Evolutionary conservation across 2,797 vertebrate species (phyloP), one percentile per base, ranked within the genome.

Genomic region (Sebastes hubbsi): DNA sequence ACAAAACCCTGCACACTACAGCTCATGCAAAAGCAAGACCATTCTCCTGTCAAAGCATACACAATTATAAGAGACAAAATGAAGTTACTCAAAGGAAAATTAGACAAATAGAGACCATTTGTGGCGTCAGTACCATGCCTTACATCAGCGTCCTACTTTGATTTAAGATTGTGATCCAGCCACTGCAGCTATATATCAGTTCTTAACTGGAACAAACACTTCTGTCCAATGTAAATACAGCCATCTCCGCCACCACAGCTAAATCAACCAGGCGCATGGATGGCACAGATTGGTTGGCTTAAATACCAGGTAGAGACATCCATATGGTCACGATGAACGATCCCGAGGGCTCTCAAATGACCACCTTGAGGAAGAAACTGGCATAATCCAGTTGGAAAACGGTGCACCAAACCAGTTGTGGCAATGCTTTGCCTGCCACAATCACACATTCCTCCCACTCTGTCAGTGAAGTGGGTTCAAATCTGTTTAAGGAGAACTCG

Each of bases 381-480:
- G 88, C 88, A 71, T 78, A 75, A 86, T 83, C 85, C 85, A n/a
- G 88, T 80, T 87, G 87, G 86, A 93, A 59, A 89, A 85, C 65
- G 75, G 82, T 83, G 55, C 66, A 56, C 34, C 70, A 30, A 27
- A 87, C 83, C 82, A 86, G 87, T 78, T 92, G 87, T 86, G 92
- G 92, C 77, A 27, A 58, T 38, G 82, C 69, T 60, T 67, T 27
- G 81, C 80, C 71, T 72, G 84, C 87, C 87, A 80, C 90, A 90
- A 72, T 91, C 89, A 89, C 89, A 92, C 89, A 91, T 88, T 89
- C 88, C 89, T 90, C 87, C 88, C 82, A 82, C 87, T 85, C 86
- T 18, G 78, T 85, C 82, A 79, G 68, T 80, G 78, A 89, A 87
- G 81, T 83, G 85, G 82, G 52, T 84, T 89, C 81, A 81, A 72